Base-by-base conservation (phyloP, 2,888 invertebrate species). In the Parascotia fuliginaria region DNA sequence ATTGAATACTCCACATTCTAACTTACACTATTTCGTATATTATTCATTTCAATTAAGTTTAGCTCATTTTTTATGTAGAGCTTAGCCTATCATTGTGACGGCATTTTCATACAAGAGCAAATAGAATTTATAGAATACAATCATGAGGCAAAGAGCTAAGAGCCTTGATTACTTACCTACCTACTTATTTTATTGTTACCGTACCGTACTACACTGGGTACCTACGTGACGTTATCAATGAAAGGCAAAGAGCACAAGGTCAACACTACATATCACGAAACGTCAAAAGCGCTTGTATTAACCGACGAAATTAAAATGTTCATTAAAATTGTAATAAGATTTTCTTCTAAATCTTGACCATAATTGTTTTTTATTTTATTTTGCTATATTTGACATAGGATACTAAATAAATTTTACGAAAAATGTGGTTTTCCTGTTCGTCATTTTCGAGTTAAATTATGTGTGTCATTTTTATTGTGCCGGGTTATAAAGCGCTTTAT, bases 401-500 rank as follows among this genome's bases (percentile, higher is more conserved):
- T n/a, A n/a, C n/a, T n/a, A n/a, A n/a, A n/a, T n/a, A n/a, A n/a
- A n/a, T n/a, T n/a, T n/a, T n/a, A n/a, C n/a, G n/a, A n/a, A n/a
- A n/a, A n/a, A n/a, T n/a, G n/a, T n/a, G n/a, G n/a, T n/a, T n/a
- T n/a, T n/a, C n/a, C n/a, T n/a, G n/a, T n/a, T n/a, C n/a, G n/a
- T n/a, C n/a, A n/a, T n/a, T n/a, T n/a, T n/a, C n/a, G n/a, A n/a
- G n/a, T n/a, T n/a, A n/a, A n/a, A n/a, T n/a, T n/a, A n/a, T n/a
- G n/a, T n/a, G 9, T 33, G 44, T 29, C 73, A 49, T 63, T 55
- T 69, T 36, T 42, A 77, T 60, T 79, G 62, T 69, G 81, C 70
- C 77, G 83, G 60, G 37, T 85, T 82, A 77, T 90, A 86, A 85
- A 92, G 91, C 91, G 91, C 91, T 91, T 89, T 87, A 80, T 70